phyloP scores from a whole-genome alignment of 2,797 vertebrate species.

The Micropoecilia bifurca region DNA sequence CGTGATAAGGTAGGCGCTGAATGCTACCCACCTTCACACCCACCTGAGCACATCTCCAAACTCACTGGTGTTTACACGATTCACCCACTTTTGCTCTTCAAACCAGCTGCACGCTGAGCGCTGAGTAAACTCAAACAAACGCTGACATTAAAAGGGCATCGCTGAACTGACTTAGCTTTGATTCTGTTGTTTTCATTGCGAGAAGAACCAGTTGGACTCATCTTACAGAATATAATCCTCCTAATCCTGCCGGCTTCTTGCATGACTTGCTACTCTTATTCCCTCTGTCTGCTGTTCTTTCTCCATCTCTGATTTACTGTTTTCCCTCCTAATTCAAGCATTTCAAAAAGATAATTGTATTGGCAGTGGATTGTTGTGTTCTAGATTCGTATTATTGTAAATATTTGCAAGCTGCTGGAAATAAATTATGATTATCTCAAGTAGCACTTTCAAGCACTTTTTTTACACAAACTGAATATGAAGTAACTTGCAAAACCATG shows the following conservation, averaged over 20 bases:
- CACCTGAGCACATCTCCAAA: conserved; percentile 32
- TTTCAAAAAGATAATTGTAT: conserved; percentile 13
- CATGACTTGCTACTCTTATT: conserved; percentile 53
- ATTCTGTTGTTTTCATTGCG: conserved; percentile 52
- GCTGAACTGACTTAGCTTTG: conserved; percentile 31
- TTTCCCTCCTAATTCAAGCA: conserved; percentile 9
- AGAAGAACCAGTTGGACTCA: conserved; percentile 58
- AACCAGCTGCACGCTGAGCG: conserved; percentile 22
- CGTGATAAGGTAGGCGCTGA: conserved; percentile 7
- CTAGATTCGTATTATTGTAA: neutral
- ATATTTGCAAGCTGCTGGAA: too few species aligned
- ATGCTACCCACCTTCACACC: conserved; percentile 33
- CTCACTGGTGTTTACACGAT: conserved; percentile 18
- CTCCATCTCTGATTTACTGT: neutral
- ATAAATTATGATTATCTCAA: too few species aligned
- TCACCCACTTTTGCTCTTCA: conserved; percentile 31
- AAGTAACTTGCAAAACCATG: conserved; percentile 20
- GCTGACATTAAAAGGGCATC: conserved; percentile 29
- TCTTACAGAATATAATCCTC: conserved; percentile 53
- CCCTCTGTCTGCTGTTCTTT: conserved; percentile 21
- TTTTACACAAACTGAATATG: too few species aligned
- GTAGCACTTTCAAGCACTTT: too few species aligned
- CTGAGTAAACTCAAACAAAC: conserved; percentile 47
- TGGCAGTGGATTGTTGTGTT: neutral
- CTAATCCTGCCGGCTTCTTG: conserved; percentile 51